Evolutionary conservation across 53 echinoderm and acorn worm genomes (phyloP).

Genomic region (Henricia sp.): DNA sequence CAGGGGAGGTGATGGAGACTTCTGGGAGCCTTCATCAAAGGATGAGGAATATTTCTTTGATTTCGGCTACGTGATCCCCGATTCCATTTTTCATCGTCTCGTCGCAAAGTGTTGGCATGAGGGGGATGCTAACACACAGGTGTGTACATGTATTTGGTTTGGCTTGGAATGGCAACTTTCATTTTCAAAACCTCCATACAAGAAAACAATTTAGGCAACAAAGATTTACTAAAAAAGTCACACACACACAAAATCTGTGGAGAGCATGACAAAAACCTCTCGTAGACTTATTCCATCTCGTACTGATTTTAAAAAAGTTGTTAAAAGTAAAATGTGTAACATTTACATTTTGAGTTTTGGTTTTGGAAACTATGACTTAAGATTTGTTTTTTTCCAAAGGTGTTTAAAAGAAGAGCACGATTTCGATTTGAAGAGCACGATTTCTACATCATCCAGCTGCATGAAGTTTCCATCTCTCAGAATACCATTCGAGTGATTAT

Average conservation of each 20-base stretch:
- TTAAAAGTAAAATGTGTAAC: not conserved
- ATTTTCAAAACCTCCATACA: not conserved
- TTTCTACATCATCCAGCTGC: conserved; percentile 31
- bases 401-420: conserved; percentile 37
- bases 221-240: not conserved
- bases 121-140: not conserved
- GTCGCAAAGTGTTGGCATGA: not conserved
- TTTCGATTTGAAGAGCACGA: conserved; percentile 15
- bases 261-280: not conserved
- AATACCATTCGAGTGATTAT: conserved; percentile 47
- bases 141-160: not conserved
- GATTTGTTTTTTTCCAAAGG: conserved; percentile 11
- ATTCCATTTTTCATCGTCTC: conserved; percentile 20
- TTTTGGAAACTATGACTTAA: not conserved
- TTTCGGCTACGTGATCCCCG: conserved; percentile 1
- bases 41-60: conserved; percentile 29
- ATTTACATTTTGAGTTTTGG: not conserved
- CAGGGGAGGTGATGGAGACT: not conserved
- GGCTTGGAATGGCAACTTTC: not conserved
- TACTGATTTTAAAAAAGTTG: not conserved
- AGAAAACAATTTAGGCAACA: no score
- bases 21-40: not conserved
- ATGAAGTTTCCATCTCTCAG: conserved; percentile 4
- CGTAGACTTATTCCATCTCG: not conserved
- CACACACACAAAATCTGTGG: not conserved